phyloP scores from a whole-genome alignment of 2,888 invertebrate species.

The Diloba caeruleocephala region DNA sequence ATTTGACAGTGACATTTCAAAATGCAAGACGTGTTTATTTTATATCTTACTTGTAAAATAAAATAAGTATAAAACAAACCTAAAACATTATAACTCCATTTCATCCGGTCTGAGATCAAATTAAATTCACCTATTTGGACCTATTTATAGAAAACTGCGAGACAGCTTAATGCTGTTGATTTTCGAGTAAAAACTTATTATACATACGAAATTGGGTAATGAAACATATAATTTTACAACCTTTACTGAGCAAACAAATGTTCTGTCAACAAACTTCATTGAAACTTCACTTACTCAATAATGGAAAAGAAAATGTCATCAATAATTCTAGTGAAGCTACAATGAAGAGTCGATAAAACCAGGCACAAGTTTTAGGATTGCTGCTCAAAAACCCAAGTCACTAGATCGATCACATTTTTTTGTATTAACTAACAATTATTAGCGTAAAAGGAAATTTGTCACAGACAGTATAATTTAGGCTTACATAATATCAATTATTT shows the following conservation, averaged over 20 bases:
- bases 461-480: slow-evolving; percentile 69
- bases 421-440: slow-evolving; percentile 73
- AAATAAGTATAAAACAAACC: background rate
- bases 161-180: slow-evolving; percentile 48
- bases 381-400: slow-evolving; percentile 54
- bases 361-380: slow-evolving; percentile 80
- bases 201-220: slow-evolving; percentile 51
- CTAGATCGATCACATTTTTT: slow-evolving; percentile 64
- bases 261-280: slow-evolving; percentile 60
- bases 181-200: slow-evolving; percentile 35
- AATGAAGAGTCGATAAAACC: slow-evolving; percentile 64
- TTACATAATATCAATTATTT: slow-evolving; percentile 74
- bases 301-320: slow-evolving; percentile 8
- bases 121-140: slow-evolving; percentile 10
- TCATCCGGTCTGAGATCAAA: slow-evolving; percentile 10
- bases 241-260: slow-evolving; percentile 83
- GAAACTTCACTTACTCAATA: slow-evolving; percentile 51
- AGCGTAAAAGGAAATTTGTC: slow-evolving; percentile 72
- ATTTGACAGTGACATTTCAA: background rate
- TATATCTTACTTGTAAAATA: background rate
- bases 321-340: slow-evolving; percentile 33
- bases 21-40: background rate
- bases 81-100: slow-evolving; percentile 5
- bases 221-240: slow-evolving; percentile 72
- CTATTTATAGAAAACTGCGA: slow-evolving; percentile 16